Evolutionary conservation across 2,113 vertebrate genomes (phyloP), one percentile per base, ranked within the genome.

Genomic region (Turdus rufiventris): DNA sequence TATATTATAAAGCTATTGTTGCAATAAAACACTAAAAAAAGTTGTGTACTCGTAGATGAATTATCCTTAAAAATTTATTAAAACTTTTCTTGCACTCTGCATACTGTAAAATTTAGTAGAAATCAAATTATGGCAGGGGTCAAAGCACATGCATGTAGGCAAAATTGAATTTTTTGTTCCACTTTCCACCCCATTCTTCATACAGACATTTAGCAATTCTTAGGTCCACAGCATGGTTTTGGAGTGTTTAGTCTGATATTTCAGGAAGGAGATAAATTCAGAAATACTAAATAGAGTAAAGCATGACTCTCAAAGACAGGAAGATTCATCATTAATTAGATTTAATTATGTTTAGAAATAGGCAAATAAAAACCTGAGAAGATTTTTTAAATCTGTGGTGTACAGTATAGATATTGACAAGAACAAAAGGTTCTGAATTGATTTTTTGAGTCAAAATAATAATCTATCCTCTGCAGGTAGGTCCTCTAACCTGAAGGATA

Each of bases 401-500:
- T 79, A 81, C 34, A 76, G 73, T 62, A 72, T 50, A 88, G 40
- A 33, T 94, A 76, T 57, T 95, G 76, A 76, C 42, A 88, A 91
- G 58, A 95, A 93, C 57, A 72, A 21, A 82, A 96, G 80, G n/a
- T 72, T 95, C 60, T 89, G 95, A 93, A 95, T 60, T 95, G 91
- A 94, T 97, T 96, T 96, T 94, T 91, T 14, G 10, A 95, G 73
- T 88, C 48, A 60, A 89, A 38, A 26, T 91, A 89, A 95, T 95
- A 91, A 95, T 92, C 54, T 91, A 38, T 70, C 48, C 34, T 95
- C 56, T 53, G 14, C 78, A 96, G 80, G 24, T 40, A 76, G 20
- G 42, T 45, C 43, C 13, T 91, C 29, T n/a, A n/a, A 76, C 61
- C 82, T 88, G 51, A 74, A 93, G 34, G 21, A 67, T 57, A 91